These are phyloP conservation scores for Porites lobata DNA, from an alignment of 92 coral and sea anemone genomes.

Conservation along the genomic window DNA sequence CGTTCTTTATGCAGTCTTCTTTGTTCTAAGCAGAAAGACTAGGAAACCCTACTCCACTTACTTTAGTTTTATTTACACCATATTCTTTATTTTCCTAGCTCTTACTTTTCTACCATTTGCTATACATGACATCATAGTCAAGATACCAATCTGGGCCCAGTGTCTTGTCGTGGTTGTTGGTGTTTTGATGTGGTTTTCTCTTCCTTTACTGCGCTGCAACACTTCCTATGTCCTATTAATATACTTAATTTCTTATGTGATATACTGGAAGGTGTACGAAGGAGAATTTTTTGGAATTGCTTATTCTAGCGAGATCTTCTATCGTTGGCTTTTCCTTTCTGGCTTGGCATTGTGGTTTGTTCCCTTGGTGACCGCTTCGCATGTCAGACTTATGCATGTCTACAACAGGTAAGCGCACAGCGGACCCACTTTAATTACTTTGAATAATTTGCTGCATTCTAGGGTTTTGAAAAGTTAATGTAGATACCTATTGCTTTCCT, in stretches of 20 bases:
- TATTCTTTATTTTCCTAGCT: neutral
- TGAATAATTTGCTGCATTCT: too few relatives aligned
- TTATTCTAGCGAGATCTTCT: slow-evolving; percentile 1
- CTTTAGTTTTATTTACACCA: slow-evolving; percentile 3
- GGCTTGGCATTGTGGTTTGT: slow-evolving; percentile 6
- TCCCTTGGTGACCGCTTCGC: neutral
- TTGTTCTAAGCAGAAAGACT: slow-evolving; percentile 11
- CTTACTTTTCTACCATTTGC: slow-evolving; percentile 60
- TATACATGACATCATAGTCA: slow-evolving; percentile 42
- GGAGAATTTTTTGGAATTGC: neutral
- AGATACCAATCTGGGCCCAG: slow-evolving; percentile 32
- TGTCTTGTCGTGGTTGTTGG: neutral
- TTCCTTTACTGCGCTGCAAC: neutral
- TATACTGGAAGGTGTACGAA: slow-evolving; percentile 48
- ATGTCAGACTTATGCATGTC: slow-evolving; percentile 18
- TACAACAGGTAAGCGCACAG: slow-evolving; percentile 38
- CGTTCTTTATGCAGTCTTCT: slow-evolving; percentile 18
- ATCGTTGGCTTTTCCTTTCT: neutral
- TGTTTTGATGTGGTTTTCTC: slow-evolving; percentile 42
- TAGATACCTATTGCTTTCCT: too few relatives aligned
- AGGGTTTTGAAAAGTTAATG: too few relatives aligned
- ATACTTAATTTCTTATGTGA: slow-evolving; percentile 39
- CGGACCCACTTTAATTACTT: too few relatives aligned
- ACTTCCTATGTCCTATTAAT: slow-evolving; percentile 30
- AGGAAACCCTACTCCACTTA: neutral